Conservation (phyloP, 2,113 vertebrate species). For the Neodon shergylaensis region DNA sequence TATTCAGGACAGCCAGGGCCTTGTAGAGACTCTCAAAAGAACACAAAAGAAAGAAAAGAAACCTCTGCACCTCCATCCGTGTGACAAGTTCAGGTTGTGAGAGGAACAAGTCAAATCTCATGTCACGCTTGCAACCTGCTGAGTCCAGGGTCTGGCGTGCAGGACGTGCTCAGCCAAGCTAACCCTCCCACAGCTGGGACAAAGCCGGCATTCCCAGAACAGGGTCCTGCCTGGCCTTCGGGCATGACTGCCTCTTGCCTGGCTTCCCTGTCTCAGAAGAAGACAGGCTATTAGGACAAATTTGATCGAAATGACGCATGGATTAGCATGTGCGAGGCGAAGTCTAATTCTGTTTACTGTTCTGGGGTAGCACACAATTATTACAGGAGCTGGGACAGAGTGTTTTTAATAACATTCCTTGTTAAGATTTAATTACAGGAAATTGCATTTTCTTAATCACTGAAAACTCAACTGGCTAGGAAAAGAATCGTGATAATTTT, state of each 20-base stretch:
- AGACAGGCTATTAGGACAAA: conserved; percentile 87
- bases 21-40: background rate
- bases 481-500: conserved; percentile 87
- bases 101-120: background rate
- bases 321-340: conserved; percentile 85
- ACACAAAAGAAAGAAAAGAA: background rate
- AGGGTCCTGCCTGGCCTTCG: background rate
- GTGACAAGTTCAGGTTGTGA: background rate
- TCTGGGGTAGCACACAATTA: conserved; percentile 89
- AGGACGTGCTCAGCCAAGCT: background rate
- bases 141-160: background rate
- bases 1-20: background rate
- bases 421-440: conserved; percentile 92
- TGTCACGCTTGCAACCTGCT: rapidly evolving
- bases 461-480: conserved; percentile 89
- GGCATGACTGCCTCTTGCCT: conserved; percentile 46
- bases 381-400: conserved; percentile 88
- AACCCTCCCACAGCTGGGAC: background rate
- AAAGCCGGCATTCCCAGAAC: background rate
- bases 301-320: conserved; percentile 89
- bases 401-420: conserved; percentile 92
- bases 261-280: conserved; percentile 76
- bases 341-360: conserved; percentile 90
- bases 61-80: background rate
- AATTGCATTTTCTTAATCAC: conserved; percentile 92